Evolutionary conservation across 2,113 vertebrate species (phyloP).

Genomic region (Rynchops niger): DNA sequence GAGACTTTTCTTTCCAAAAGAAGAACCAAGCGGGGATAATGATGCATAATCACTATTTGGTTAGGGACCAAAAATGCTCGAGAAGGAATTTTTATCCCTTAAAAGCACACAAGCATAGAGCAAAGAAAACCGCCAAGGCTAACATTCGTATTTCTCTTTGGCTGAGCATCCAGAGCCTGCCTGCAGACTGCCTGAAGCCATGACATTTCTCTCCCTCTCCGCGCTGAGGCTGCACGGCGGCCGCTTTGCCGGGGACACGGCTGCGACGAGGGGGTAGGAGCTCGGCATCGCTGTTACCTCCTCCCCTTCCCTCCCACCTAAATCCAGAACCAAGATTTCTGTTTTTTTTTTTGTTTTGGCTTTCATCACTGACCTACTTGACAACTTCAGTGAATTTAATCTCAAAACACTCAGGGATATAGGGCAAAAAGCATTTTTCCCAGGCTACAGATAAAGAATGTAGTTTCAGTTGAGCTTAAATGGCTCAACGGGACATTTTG

Average conservation of each 20-base stretch:
- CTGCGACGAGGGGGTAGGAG: accelerated
- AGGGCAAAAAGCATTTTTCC: constrained; percentile 35
- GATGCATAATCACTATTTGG: background rate
- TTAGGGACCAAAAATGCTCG: background rate
- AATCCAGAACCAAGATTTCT: background rate
- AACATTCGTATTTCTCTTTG: background rate
- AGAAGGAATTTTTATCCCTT: background rate
- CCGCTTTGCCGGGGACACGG: background rate
- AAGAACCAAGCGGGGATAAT: background rate
- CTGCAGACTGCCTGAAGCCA: background rate
- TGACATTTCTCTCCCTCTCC: accelerated
- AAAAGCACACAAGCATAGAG: background rate
- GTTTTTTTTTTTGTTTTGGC: background rate
- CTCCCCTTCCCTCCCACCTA: background rate
- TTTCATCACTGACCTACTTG: background rate
- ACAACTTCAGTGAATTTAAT: constrained; percentile 1
- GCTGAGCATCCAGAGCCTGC: background rate
- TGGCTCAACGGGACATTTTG: background rate
- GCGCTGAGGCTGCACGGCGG: accelerated
- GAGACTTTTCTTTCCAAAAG: background rate
- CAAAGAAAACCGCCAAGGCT: accelerated
- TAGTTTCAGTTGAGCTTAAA: constrained; percentile 19
- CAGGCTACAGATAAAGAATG: constrained; percentile 4
- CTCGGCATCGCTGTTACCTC: background rate
- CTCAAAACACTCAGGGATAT: background rate